phyloP scores from a whole-genome alignment of 1,140 invertebrate genomes.

The Ladona fulva region DNA sequence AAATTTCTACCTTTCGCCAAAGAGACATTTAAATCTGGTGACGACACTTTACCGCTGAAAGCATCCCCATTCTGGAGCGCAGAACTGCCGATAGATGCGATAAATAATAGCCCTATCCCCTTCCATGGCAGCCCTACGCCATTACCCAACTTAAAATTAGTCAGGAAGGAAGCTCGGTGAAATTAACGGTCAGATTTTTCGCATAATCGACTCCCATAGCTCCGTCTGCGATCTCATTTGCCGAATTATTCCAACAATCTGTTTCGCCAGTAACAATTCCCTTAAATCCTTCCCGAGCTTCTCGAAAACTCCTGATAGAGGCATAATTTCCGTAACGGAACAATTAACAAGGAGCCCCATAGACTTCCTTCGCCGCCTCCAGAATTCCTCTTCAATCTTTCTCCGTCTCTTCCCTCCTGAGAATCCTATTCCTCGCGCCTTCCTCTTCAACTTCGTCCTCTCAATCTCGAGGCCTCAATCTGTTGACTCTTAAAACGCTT shows the following conservation, averaged over 20 bases:
- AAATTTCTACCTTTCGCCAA: too few relatives aligned
- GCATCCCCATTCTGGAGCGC: too few relatives aligned
- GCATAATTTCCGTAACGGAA: neutral
- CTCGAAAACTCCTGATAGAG: neutral
- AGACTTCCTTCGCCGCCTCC: neutral
- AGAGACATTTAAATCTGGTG: too few relatives aligned
- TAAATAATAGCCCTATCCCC: neutral
- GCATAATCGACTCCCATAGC: neutral
- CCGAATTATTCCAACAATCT: neutral
- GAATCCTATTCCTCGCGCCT: too few relatives aligned
- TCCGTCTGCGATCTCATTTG: neutral
- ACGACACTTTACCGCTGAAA: too few relatives aligned
- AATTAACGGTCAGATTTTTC: slow-evolving; percentile 10
- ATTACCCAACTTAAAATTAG: neutral
- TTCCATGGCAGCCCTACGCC: neutral
- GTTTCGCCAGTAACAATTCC: neutral
- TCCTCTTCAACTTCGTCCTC: too few relatives aligned
- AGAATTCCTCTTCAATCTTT: neutral
- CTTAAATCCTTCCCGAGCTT: neutral
- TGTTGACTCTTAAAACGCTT: too few relatives aligned
- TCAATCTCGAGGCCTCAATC: too few relatives aligned
- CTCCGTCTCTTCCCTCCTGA: neutral
- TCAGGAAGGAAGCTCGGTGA: neutral
- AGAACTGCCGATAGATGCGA: neutral
- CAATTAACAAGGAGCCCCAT: neutral